Evolutionary conservation across 2,888 invertebrate genomes (phyloP).

Genomic region (Nomada ruficornis): DNA sequence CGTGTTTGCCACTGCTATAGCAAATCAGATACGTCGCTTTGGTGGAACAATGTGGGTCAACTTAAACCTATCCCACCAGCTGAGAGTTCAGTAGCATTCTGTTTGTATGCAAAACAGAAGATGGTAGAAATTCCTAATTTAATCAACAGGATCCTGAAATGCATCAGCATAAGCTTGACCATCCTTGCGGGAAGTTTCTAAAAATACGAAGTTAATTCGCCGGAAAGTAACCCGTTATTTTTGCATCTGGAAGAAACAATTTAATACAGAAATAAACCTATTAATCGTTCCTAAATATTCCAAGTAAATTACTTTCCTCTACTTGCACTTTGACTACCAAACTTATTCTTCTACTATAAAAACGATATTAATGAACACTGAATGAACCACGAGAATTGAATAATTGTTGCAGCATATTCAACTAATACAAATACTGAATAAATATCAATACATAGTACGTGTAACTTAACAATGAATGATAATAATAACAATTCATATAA

Average conservation of each 20-base stretch:
- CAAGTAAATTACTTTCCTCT: too few species aligned
- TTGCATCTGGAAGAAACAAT: not conserved
- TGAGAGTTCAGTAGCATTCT: slow-evolving; percentile 5
- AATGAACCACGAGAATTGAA: too few species aligned
- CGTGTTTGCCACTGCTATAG: not conserved
- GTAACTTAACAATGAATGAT: too few species aligned
- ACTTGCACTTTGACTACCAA: too few species aligned
- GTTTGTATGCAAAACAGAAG: slow-evolving; percentile 19
- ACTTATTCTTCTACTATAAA: too few species aligned
- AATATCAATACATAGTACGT: too few species aligned
- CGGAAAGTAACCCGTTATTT: not conserved
- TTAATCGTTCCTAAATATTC: not conserved
- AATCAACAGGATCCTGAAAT: slow-evolving; percentile 6
- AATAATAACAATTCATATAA: too few species aligned
- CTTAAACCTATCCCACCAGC: not conserved
- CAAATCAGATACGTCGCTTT: not conserved
- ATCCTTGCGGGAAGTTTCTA: not conserved
- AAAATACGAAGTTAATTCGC: not conserved
- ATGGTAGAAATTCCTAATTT: slow-evolving; percentile 4
- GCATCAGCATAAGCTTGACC: not conserved
- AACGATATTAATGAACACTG: too few species aligned
- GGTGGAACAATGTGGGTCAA: slow-evolving; percentile 20
- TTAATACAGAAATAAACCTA: not conserved
- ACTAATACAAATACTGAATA: too few species aligned
- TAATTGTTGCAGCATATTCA: too few species aligned